These are phyloP conservation scores for Cydia strobilella DNA, from an alignment of 1,140 invertebrate genomes.

Conservation along the genomic window DNA sequence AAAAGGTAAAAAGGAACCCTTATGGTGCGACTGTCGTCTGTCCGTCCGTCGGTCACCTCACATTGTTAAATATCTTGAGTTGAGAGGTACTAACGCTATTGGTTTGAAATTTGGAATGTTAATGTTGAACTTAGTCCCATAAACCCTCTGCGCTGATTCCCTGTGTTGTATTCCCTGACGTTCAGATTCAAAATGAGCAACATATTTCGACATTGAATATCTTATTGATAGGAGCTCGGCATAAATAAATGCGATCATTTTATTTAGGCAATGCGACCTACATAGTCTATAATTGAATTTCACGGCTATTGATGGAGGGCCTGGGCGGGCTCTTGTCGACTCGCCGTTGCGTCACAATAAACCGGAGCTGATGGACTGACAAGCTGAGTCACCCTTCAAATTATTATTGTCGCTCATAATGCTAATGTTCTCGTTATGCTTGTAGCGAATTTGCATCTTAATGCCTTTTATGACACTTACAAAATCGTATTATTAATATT, in stretches of 20 bases:
- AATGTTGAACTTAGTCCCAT: no score
- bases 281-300: slow-evolving; percentile 70
- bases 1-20: no score
- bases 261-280: slow-evolving; percentile 39
- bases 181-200: neutral
- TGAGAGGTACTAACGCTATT: no score
- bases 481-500: slow-evolving; percentile 51
- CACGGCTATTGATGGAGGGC: slow-evolving; percentile 70
- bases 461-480: slow-evolving; percentile 60
- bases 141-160: neutral
- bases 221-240: neutral
- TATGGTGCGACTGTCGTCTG: no score
- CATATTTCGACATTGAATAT: slow-evolving; percentile 11
- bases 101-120: no score
- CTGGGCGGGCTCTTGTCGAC: slow-evolving; percentile 71
- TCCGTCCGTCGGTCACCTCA: no score
- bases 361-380: slow-evolving; percentile 69
- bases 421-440: slow-evolving; percentile 75
- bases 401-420: slow-evolving; percentile 72
- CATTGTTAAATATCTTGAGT: no score
- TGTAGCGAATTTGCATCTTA: slow-evolving; percentile 77
- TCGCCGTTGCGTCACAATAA: slow-evolving; percentile 67
- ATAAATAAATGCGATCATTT: slow-evolving; percentile 30
- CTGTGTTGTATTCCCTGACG: neutral
- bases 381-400: slow-evolving; percentile 71